These are phyloP conservation scores for Eulemur mongoz DNA, from an alignment of 2,797 vertebrate genomes.

Conservation along the genomic window DNA sequence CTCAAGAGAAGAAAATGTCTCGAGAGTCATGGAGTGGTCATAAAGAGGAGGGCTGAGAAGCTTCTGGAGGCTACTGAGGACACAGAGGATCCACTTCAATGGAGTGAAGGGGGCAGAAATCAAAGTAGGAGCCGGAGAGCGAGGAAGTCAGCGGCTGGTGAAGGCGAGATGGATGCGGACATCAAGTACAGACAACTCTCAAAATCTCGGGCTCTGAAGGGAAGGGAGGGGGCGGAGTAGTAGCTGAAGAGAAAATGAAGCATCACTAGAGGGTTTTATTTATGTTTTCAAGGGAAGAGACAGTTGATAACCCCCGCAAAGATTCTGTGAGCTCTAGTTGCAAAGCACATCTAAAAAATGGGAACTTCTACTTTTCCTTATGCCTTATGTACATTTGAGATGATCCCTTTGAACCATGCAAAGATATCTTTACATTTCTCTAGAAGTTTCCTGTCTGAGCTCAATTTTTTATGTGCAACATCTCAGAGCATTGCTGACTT, in stretches of 20 bases:
- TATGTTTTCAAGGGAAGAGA: neutral
- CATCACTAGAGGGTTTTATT: neutral
- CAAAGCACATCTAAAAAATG: neutral
- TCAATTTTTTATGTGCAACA: neutral
- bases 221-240: neutral
- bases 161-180: neutral
- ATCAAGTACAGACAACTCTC: neutral
- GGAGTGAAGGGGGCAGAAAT: neutral
- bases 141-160: neutral
- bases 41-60: neutral
- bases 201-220: neutral
- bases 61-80: neutral
- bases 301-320: neutral
- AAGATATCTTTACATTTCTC: neutral
- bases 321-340: neutral
- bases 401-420: neutral
- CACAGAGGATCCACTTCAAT: rapidly evolving
- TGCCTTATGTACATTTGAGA: neutral
- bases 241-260: neutral
- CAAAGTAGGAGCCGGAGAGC: neutral
- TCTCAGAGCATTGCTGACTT: neutral
- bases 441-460: neutral
- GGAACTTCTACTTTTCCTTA: neutral
- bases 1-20: neutral
- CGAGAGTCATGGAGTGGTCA: neutral